Evolutionary conservation across 2,113 vertebrate genomes (phyloP), one percentile per base, ranked within the genome.

Genomic region (Ariopsis seemanni): DNA sequence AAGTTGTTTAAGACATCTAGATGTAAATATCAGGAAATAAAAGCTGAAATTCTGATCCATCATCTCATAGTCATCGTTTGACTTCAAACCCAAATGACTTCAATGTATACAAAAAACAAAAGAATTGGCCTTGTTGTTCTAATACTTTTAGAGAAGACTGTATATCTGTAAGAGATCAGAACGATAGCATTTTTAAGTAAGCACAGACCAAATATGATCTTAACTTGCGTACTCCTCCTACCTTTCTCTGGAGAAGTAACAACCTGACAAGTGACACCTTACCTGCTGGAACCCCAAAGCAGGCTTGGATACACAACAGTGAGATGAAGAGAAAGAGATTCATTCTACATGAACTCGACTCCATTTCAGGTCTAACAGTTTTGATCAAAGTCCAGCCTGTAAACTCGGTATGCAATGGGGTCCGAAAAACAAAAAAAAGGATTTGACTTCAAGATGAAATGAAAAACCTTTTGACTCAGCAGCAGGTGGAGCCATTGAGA

Each of bases 261-360:
- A 60, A 12, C 42, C 69, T 60, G 30, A n/a, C 11, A 50, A 71
- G 30, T 30, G 4, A 30, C 65, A 52, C 12, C 94, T 94, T 89
- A 96, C 95, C 94, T 91, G 69, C 88, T 1, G 89, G 87, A 53
- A 85, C 58, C 87, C 93, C 94, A 53, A 79, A 90, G 94, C 93
- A 94, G 88, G 83, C 91, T 93, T 91, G 91, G 91, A 94, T 4
- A 60, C 42, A 83, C 84, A 94, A 75, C 15, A 83, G 71, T 1
- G 92, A 48, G 88, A 94, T 84, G 84, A 93, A 89, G 48, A 15
- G 42, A 27, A 34, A 34, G 71, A 84, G 2, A 85, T 80, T 77
- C 67, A 89, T 88, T 89, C 71, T 89, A n/a, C 78, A 88, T 84
- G 15, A 18, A 53, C 79, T 65, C 65, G 84, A 88, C 91, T 93